Evolutionary conservation across 2,888 invertebrate genomes (phyloP), one percentile per base, ranked within the genome.

Genomic region (Yponomeuta malinellus): DNA sequence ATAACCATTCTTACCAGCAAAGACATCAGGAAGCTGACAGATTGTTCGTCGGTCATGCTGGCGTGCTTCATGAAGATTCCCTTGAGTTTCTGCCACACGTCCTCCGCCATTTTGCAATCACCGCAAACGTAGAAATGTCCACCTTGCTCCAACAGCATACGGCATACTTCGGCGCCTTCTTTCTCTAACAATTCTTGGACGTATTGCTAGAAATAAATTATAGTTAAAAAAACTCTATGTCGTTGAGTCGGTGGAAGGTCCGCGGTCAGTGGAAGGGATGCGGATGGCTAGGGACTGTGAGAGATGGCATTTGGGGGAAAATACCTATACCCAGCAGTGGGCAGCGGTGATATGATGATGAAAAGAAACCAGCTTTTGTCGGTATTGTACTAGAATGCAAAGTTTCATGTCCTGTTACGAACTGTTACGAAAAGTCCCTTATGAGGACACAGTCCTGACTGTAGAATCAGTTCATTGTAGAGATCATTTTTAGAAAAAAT

Each of bases 61-160:
- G 96, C 96, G 78, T 93, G 83, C 73, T 78, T 78, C 81, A 95
- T 94, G 70, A 97, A 93, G 70, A 97, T 95, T 74, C 93, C 93
- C 87, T 97, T 96, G 71, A 98, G 90, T 63, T 96, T 98, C 82
- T 97, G 96, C 85, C 97, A 97, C 9, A 98, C 98, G 84, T 98
- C 97, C 83, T 98, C 97, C 0, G 98, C 98, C 98, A 99, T 99
- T 73, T 97, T 97, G 78, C 98, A 98, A 88, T 98, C 98, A 10
- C 98, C 98, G 79, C 98, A 99, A 0, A 99, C 98, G 82, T 98
- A 98, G 81, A 98, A 96, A 83, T 98, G 98, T 0, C 98, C 98
- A 71, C 94, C 94, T 81, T 97, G 94, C 72, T 95, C 89, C 10
- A 96, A 93, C 68, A 98, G 88, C 87, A 97, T 93, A 70, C 94